phyloP scores from a whole-genome alignment of 1,140 invertebrate genomes.

The Atta cephalotes region DNA sequence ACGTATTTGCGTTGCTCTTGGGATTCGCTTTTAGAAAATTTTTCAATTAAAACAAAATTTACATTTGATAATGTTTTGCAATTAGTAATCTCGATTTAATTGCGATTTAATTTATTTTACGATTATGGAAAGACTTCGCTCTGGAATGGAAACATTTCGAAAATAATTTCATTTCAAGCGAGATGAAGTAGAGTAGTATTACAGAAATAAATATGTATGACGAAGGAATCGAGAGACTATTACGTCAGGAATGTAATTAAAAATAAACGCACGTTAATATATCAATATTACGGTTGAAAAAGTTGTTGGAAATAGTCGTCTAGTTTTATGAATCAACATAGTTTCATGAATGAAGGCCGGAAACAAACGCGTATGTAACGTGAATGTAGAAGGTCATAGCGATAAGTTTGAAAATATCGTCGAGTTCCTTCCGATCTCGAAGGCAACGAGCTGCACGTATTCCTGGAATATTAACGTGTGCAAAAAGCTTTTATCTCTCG shows the following conservation, averaged over 20 bases:
- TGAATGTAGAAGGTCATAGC: constrained; percentile 7
- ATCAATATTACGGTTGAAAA: not conserved
- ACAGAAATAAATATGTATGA: not conserved
- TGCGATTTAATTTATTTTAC: not conserved
- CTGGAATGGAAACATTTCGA: not conserved
- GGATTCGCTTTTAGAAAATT: not conserved
- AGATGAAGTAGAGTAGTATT: not conserved
- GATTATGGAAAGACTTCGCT: not conserved
- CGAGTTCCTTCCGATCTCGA: not conserved
- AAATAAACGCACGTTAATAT: not conserved
- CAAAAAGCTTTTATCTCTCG: constrained; percentile 42
- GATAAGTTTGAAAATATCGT: constrained; percentile 54
- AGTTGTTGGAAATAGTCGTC: constrained; percentile 9
- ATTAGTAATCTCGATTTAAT: not conserved
- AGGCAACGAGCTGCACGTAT: not conserved
- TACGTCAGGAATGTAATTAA: constrained; percentile 2
- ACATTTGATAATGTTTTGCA: not conserved
- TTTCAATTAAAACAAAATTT: not conserved
- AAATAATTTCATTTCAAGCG: not conserved
- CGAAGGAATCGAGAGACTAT: not conserved
- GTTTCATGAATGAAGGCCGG: constrained; percentile 56
- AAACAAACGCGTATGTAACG: constrained; percentile 21
- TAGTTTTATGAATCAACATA: constrained; percentile 35
- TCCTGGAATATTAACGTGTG: constrained; percentile 34
- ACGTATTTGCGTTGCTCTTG: not conserved